Base-by-base conservation (phyloP, 2,113 vertebrate genomes). In the Myrmecobius fasciatus region DNA sequence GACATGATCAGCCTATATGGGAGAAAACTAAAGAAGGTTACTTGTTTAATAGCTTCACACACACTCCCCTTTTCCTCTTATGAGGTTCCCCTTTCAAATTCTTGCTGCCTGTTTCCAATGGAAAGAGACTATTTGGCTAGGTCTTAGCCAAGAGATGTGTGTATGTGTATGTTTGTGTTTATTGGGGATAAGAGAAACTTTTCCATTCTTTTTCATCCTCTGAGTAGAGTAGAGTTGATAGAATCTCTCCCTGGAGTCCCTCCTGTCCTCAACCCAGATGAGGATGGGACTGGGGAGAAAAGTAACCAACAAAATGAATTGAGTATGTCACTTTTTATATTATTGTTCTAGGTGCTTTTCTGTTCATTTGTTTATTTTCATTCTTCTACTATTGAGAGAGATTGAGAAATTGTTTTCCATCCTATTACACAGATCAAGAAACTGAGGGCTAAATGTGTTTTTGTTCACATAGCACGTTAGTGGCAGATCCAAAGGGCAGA, bases 301-400 rank as follows among this genome's bases (percentile, higher is more conserved):
- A 88, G 53, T 53, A 83, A 56, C 46, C 48, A 89, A 28, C 53
- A 36, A 49, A 92, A 83, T 49, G 31, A 67, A 95, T 53, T 53
- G 46, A 43, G 83, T 91, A 46, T 75, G 12, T 93, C 89, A 94
- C 90, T 95, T 91, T 90, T 95, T 94, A 10, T 90, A 92, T 93
- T 94, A 96, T 75, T n/a, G 60, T n/a, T n/a, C 36, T 75, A 75
- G n/a, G 60, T 96, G 89, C 92, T 96, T 96, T 96, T 67, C 96
- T 92, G 8, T 52, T 46, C 36, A 89, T 95, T 75, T 93, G 94
- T 96, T 67, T 96, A 31, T 47, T 95, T 60, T 97, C 94, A 93
- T 89, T 91, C 94, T 91, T 51, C 52, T 52, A 88, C 54, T 95
- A 0, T 91, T 31, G 60, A 75, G 14, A n/a, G 36, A 75, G 14